Percentiles rank a stretch among this genome's conserved stretches.
Evolutionary conservation across 92 coral and sea anemone genomes (phyloP).

Genomic region (Actinernus sp.): DNA sequence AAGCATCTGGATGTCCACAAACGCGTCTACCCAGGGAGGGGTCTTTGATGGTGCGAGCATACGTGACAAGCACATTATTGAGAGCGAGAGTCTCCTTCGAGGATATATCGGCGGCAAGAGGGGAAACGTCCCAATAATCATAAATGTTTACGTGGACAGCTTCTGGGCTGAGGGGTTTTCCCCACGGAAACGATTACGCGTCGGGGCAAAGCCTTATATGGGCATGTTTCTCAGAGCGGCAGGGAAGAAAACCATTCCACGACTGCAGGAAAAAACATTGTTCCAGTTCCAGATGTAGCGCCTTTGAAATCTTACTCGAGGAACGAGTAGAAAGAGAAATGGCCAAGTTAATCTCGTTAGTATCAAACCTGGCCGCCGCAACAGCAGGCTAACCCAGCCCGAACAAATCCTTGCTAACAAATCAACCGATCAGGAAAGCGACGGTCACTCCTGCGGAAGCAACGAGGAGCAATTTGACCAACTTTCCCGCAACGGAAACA

Average conservation of each 20-base stretch:
- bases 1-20: constrained; percentile 23
- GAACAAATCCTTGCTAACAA: no score
- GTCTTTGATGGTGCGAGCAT: constrained; percentile 1
- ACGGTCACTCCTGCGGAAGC: no score
- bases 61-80: constrained; percentile 12
- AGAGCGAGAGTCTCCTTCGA: constrained; percentile 48
- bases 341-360: no score
- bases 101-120: constrained; percentile 11
- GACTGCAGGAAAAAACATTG: constrained; percentile 29
- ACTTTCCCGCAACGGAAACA: no score
- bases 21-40: constrained; percentile 60
- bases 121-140: constrained; percentile 23
- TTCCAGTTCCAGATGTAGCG: constrained; percentile 24
- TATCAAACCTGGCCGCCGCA: no score
- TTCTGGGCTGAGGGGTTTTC: constrained; percentile 3
- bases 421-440: no score
- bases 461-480: no score
- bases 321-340: no score
- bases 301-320: no score
- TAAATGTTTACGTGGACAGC: constrained; percentile 5
- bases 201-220: constrained; percentile 22
- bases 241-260: no score
- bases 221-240: constrained; percentile 11
- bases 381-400: no score
- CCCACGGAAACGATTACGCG: constrained; percentile 41